Evolutionary conservation across 2,113 vertebrate species (phyloP).

Genomic region (Azemiops feae): DNA sequence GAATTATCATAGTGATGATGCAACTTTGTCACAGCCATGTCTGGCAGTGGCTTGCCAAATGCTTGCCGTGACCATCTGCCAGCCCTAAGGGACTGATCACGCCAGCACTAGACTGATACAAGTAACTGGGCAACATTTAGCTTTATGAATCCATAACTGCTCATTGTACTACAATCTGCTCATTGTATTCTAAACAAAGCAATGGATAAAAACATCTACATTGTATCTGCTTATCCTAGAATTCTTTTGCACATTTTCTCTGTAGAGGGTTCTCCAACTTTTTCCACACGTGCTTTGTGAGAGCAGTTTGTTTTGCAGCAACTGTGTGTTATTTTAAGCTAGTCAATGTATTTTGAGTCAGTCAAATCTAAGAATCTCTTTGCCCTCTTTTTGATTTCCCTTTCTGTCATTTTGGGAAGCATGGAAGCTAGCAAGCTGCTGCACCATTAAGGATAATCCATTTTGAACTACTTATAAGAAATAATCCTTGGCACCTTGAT

Average conservation of each 20-base stretch:
- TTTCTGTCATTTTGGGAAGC: not conserved
- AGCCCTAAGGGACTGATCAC: not conserved
- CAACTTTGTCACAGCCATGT: not conserved
- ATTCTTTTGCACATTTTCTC: not conserved
- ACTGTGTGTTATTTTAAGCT: not conserved
- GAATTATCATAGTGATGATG: not conserved
- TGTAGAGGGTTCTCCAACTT: not conserved
- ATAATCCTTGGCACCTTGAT: not conserved
- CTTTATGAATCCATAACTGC: not conserved
- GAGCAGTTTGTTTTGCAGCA: not conserved
- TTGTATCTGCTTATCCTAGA: not conserved
- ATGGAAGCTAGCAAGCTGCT: not conserved
- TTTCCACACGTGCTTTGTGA: not conserved
- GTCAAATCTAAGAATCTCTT: not conserved
- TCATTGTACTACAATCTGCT: not conserved
- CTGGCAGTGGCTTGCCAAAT: not conserved
- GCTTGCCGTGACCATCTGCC: not conserved
- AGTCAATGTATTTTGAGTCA: not conserved
- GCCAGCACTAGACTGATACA: not conserved
- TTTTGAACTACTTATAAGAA: not conserved
- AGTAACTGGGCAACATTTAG: not conserved
- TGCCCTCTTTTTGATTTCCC: not conserved
- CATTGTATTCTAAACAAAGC: not conserved
- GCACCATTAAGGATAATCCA: not conserved
- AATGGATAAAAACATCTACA: not conserved